Conservation (phyloP, 2,797 vertebrate genomes). For the Notoglanidium macrostoma region DNA sequence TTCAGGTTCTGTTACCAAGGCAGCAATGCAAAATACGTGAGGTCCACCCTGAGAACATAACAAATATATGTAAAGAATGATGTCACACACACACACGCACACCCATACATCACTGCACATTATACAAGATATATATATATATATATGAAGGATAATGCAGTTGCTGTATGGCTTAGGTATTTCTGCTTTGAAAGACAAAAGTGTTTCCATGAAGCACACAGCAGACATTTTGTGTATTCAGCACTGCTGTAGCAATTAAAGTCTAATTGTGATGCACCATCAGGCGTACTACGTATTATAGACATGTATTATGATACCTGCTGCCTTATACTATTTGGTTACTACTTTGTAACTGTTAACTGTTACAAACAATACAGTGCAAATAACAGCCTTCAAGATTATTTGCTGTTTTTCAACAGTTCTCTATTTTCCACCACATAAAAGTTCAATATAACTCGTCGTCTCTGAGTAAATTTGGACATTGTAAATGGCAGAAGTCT, state of each 20-base stretch:
- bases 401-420: not conserved
- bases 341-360: not conserved
- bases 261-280: conserved; percentile 14
- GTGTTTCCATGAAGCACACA: not conserved
- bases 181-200: not conserved
- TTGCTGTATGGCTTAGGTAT: not conserved
- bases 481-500: conserved; percentile 22
- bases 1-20: conserved; percentile 19
- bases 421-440: not conserved
- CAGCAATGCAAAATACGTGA: not conserved
- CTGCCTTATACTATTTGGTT: not conserved
- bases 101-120: not conserved
- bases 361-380: not conserved
- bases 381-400: not conserved
- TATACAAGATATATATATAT: not conserved
- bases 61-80: conserved; percentile 22
- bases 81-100: not conserved
- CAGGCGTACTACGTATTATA: not conserved
- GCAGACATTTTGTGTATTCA: conserved; percentile 24
- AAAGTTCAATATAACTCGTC: not conserved
- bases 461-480: not conserved
- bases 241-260: conserved; percentile 23
- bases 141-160: not conserved
- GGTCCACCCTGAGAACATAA: not conserved
- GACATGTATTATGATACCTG: not conserved